phyloP scores from a whole-genome alignment of 2,888 invertebrate species.

The Rhamphomyia laevipes region DNA sequence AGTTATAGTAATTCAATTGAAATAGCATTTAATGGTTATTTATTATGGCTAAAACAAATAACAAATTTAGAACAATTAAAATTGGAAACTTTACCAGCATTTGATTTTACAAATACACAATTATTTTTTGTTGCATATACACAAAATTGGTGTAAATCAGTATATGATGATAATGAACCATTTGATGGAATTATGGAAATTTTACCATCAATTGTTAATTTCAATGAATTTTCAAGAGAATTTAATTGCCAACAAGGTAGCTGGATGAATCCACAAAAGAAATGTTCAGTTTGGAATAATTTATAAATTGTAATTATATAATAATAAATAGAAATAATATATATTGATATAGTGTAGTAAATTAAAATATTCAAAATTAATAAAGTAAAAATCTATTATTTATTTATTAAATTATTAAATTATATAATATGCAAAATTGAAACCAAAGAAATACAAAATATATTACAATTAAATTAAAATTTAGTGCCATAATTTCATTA shows the following conservation, averaged over 20 bases:
- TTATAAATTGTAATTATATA: not conserved
- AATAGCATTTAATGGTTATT: conserved; percentile 4
- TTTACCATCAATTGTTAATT: conserved; percentile 1
- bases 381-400: no score
- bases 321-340: no score
- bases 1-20: conserved; percentile 1
- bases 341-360: no score
- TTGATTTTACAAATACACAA: conserved; percentile 4
- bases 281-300: conserved; percentile 2
- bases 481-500: no score
- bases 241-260: conserved; percentile 5
- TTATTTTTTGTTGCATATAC: conserved; percentile 7
- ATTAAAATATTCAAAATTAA: no score
- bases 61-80: not conserved
- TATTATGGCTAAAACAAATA: not conserved
- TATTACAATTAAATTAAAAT: no score
- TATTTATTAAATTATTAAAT: no score
- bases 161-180: not conserved
- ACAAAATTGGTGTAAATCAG: conserved; percentile 4
- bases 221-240: conserved; percentile 5
- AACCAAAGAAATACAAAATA: no score
- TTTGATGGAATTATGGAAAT: not conserved
- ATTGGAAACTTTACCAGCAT: not conserved
- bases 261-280: conserved; percentile 3
- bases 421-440: no score